A percentile compares a stretch with the other conserved stretches of the same genome.
Conservation (phyloP, 2,113 vertebrate species). For the Polypterus bichir region DNA sequence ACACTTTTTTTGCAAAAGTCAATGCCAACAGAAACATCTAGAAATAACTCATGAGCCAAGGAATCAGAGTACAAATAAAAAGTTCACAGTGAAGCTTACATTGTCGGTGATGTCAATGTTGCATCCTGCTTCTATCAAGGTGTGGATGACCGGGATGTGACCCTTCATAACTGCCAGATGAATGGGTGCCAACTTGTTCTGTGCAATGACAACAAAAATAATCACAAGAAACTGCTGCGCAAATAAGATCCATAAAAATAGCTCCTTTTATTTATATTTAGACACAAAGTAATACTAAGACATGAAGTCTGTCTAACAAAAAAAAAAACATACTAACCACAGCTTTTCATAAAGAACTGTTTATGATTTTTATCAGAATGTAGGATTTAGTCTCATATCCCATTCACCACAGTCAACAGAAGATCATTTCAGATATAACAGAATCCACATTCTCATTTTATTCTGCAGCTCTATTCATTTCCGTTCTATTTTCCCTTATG, state of each 20-base stretch:
- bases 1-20: too few relatives aligned
- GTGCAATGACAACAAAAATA: background rate
- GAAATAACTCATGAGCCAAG: background rate
- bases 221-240: background rate
- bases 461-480: too few relatives aligned
- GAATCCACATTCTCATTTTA: too few relatives aligned
- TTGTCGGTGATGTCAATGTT: constrained; percentile 54
- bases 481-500: too few relatives aligned
- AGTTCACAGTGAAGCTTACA: constrained; percentile 35
- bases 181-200: constrained; percentile 63
- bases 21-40: background rate
- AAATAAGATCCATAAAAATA: background rate
- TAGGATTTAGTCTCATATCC: too few relatives aligned
- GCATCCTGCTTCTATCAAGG: constrained; percentile 53
- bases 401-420: too few relatives aligned
- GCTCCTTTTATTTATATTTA: background rate
- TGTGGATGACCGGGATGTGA: constrained; percentile 50
- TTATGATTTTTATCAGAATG: too few relatives aligned
- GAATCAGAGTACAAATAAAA: constrained; percentile 4
- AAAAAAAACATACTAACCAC: too few relatives aligned
- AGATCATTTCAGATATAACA: too few relatives aligned
- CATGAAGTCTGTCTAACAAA: too few relatives aligned
- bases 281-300: too few relatives aligned
- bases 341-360: too few relatives aligned
- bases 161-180: constrained; percentile 67